A percentile compares a stretch with the other conserved stretches of the same genome.
phyloP scores from a whole-genome alignment of 2,888 invertebrate genomes.

The Sphaeridia pumilis region DNA sequence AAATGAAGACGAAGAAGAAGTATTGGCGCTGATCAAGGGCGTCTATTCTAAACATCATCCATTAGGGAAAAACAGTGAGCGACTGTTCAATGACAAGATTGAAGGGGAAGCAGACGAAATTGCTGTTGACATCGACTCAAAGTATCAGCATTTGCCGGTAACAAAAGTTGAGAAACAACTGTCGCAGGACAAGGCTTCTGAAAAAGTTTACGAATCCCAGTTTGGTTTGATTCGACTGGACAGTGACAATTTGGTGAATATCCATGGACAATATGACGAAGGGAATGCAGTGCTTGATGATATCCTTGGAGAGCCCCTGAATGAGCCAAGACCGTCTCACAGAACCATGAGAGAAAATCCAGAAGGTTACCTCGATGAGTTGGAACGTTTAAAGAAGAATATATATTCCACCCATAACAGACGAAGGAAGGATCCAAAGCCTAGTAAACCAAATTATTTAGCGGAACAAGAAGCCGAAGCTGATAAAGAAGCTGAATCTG shows the following conservation, averaged over 20 bases:
- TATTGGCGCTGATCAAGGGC: background rate
- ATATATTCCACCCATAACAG: background rate
- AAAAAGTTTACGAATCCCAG: slow-evolving; percentile 5
- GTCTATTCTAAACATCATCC: background rate
- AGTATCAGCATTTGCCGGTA: background rate
- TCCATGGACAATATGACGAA: slow-evolving; percentile 14
- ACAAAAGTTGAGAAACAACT: background rate
- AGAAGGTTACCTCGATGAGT: background rate
- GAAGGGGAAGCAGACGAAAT: background rate
- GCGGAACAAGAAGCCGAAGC: background rate
- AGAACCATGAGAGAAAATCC: slow-evolving; percentile 3
- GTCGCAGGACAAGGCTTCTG: background rate
- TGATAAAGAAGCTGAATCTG: background rate
- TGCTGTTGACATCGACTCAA: background rate
- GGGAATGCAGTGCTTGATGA: background rate
- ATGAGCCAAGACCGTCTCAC: background rate
- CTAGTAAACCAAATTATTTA: background rate
- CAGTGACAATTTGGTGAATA: slow-evolving; percentile 11
- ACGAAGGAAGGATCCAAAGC: background rate
- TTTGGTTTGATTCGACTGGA: slow-evolving; percentile 21
- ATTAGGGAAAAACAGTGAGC: background rate
- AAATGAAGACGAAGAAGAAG: background rate
- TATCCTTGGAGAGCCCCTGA: background rate
- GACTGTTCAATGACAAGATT: background rate
- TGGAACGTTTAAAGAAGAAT: background rate